Evolutionary conservation across 1,140 invertebrate genomes (phyloP).

Genomic region (Pomacea maculata): DNA sequence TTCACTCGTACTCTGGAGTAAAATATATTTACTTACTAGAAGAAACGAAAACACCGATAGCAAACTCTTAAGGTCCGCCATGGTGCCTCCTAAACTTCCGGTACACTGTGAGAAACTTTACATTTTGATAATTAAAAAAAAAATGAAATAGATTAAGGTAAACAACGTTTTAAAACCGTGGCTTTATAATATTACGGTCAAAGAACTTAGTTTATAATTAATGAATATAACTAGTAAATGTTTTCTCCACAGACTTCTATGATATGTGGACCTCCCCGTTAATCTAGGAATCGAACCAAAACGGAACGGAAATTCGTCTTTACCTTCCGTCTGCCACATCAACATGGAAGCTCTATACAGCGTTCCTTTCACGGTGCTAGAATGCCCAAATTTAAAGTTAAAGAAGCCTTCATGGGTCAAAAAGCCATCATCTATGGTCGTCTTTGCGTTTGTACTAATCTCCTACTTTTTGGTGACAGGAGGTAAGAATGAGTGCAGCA

Average conservation of each 20-base stretch:
- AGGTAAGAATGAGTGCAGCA: conserved; percentile 71
- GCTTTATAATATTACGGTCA: too few relatives aligned
- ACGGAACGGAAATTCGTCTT: conserved; percentile 13
- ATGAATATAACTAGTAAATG: too few relatives aligned
- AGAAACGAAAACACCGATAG: conserved; percentile 29
- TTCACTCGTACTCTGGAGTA: too few relatives aligned
- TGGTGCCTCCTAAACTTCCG: conserved; percentile 15
- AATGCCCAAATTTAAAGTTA: conserved; percentile 92
- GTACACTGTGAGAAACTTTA: too few relatives aligned
- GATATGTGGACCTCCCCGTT: too few relatives aligned
- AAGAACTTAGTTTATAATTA: too few relatives aligned
- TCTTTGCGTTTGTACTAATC: conserved; percentile 87
- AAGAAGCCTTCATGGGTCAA: conserved; percentile 91
- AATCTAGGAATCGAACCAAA: background rate
- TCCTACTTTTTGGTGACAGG: conserved; percentile 99
- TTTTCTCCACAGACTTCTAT: too few relatives aligned
- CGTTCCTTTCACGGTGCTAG: conserved; percentile 83
- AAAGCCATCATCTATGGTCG: conserved; percentile 91
- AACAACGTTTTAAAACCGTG: too few relatives aligned
- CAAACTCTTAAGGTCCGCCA: conserved; percentile 31
- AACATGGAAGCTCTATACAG: conserved; percentile 81
- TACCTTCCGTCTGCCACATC: conserved; percentile 41
- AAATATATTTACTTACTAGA: conserved; percentile 17
- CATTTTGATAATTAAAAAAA: too few relatives aligned
- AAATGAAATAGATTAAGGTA: too few relatives aligned